Base-by-base conservation (phyloP, 2,888 invertebrate species). In the Torymus tubicola region DNA sequence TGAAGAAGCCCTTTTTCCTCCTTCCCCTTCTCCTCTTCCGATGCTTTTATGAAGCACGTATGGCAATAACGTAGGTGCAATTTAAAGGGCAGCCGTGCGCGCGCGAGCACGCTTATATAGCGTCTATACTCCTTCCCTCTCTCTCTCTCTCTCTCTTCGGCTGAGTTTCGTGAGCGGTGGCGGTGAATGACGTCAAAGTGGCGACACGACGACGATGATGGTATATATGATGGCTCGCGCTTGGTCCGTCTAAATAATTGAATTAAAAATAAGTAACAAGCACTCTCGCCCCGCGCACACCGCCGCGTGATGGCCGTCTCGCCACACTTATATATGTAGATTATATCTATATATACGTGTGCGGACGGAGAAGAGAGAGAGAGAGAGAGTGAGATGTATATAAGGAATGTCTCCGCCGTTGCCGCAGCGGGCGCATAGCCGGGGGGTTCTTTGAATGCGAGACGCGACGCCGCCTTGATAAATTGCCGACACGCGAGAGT, bases 231-330 rank as follows among this genome's bases (percentile, higher is more conserved):
- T n/a, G n/a, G 31, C 31, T 8, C 31, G 31, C 31, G n/a, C 65
- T 52, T 18, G 11, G 53, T 10, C 24, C 69, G 18, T 18, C 69
- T 50, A 69, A 80, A 76, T 75, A 71, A 80, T 80, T 67, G 61
- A 75, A 80, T 80, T 67, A 71, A 80, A 80, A 80, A 80, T 80
- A 80, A 80, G 76, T 76, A 71, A 75, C 63, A 24, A 61, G 53
- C 60, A 65, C 67, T 52, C 57, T 12, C 76, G 52, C 57, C 13
- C 31, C 60, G 11, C 31, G n/a, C n/a, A n/a, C 31, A 4, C 31
- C 31, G 31, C 31, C 3, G 31, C 8, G 31, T 31, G 31, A 31
- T 31, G 31, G 8, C 31, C 31, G 31, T 2, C 31, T 31, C 31
- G 31, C 31, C 31, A 8, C 31, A 8, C 8, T 8, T 31, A 31